phyloP scores from a whole-genome alignment of 92 coral and sea anemone genomes.

The Virgularia gustaviana region DNA sequence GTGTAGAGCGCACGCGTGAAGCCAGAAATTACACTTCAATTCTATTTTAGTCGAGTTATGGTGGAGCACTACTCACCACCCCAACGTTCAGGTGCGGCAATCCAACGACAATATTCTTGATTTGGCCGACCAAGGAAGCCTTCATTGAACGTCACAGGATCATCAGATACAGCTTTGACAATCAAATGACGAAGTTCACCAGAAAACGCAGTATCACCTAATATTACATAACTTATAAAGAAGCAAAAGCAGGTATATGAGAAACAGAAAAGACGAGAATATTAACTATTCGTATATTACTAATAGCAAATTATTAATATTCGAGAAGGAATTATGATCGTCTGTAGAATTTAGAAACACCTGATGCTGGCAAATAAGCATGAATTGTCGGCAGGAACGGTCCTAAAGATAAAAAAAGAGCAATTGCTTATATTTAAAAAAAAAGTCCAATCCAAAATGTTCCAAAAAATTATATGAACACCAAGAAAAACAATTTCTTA shows the following conservation, averaged over 20 bases:
- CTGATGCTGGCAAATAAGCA: slow-evolving; percentile 96
- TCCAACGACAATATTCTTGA: slow-evolving; percentile 88
- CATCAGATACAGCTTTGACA: slow-evolving; percentile 75
- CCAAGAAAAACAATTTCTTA: too few species aligned
- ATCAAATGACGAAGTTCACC: slow-evolving; percentile 72
- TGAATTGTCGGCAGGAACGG: slow-evolving; percentile 92
- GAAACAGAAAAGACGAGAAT: background rate
- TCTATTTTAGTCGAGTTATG: background rate
- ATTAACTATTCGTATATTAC: background rate
- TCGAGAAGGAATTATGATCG: background rate
- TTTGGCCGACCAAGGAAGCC: slow-evolving; percentile 80
- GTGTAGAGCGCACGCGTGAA: too few species aligned
- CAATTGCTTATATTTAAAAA: background rate
- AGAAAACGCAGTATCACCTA: slow-evolving; percentile 74
- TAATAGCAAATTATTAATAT: too few species aligned
- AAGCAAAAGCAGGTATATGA: background rate
- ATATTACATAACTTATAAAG: slow-evolving; percentile 86
- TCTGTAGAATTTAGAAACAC: slow-evolving; percentile 42
- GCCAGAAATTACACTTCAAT: background rate
- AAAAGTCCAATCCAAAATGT: background rate
- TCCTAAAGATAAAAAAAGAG: slow-evolving; percentile 46
- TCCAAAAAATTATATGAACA: background rate
- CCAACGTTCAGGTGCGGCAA: slow-evolving; percentile 69
- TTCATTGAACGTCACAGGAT: slow-evolving; percentile 65
- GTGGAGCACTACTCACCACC: slow-evolving; percentile 73